Base-by-base conservation (phyloP, 2,888 invertebrate species). In the Sphaerophoria rueppellii region DNA sequence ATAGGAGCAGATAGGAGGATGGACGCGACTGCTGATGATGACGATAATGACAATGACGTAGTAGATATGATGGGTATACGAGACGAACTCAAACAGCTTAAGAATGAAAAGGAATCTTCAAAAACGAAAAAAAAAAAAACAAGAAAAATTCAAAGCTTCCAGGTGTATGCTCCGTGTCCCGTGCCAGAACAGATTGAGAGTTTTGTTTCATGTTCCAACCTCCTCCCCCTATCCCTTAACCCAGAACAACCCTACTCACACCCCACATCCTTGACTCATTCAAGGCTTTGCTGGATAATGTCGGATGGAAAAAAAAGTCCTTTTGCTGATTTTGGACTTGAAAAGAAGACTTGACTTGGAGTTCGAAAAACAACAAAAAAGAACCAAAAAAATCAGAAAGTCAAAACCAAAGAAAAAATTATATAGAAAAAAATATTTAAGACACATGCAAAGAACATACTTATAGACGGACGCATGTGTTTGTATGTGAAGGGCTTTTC, bases 401-500 rank as follows among this genome's bases (percentile, higher is more conserved):
- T 73, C 72, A 75, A 55, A 71, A 80, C 69, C 61, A 81, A 40
- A 85, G 76, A 71, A 65, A 61, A 57, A 80, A 71, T 60, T 24
- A 24, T 24, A 24, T 24, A 24, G 24, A 71, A 2, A 65, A 9
- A 43, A 63, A 83, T 79, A 57, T 35, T 55, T 11, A 52, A 79
- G 63, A 34, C 40, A 69, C 58, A 57, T 58, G 46, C 52, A 55
- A 34, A 24, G 24, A 34, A 12, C 32, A 40, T 24, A 63, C 37
- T 35, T 58, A 60, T 5, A 57, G 11, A 24, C 24, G 11, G 35
- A 55, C 46, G 24, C 35, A 35, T 67, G 14, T 61, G 50, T 61
- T 48, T 69, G 40, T 73, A 61, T 81, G 80, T 72, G 61, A 81
- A 85, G 81, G 71, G 81, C 60, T 81, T 85, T 85, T 81, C 81